Percentiles rank a stretch among this genome's conserved stretches.
Conservation (phyloP, 2,113 vertebrate genomes). For the Lates calcarifer region DNA sequence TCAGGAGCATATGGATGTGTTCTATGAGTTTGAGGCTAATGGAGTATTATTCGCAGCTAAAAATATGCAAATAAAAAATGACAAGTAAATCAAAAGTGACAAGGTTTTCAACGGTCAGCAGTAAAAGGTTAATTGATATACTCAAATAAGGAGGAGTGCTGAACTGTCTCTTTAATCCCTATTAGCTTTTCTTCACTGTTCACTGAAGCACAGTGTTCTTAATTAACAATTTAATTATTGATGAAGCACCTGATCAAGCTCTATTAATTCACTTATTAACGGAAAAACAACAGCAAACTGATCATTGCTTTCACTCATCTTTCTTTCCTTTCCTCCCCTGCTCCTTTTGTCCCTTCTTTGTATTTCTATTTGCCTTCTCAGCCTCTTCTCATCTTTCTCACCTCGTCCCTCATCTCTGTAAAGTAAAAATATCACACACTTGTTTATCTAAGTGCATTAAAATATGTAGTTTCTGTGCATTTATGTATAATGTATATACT, state of each 20-base stretch:
- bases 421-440: not conserved
- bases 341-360: not conserved
- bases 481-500: not conserved
- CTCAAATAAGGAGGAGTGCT: constrained; percentile 40
- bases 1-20: not conserved
- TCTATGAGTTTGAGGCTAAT: not conserved
- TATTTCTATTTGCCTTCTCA: not conserved
- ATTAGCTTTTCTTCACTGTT: constrained; percentile 68
- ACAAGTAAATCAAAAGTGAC: not conserved
- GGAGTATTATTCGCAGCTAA: not conserved
- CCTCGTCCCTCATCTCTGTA: not conserved
- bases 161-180: constrained; percentile 59
- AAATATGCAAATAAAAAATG: not conserved
- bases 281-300: constrained; percentile 59
- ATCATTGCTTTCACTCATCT: constrained; percentile 37
- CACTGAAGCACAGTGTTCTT: constrained; percentile 75
- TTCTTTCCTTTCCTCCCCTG: not conserved
- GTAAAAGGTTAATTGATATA: constrained; percentile 56
- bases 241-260: constrained; percentile 66
- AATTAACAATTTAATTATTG: constrained; percentile 75
- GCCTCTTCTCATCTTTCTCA: not conserved
- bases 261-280: constrained; percentile 62
- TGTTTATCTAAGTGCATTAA: constrained; percentile 5
- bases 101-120: constrained; percentile 31
- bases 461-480: not conserved